Base-by-base conservation (phyloP, 2,888 invertebrate genomes). In the Margaritifera margaritifera region DNA sequence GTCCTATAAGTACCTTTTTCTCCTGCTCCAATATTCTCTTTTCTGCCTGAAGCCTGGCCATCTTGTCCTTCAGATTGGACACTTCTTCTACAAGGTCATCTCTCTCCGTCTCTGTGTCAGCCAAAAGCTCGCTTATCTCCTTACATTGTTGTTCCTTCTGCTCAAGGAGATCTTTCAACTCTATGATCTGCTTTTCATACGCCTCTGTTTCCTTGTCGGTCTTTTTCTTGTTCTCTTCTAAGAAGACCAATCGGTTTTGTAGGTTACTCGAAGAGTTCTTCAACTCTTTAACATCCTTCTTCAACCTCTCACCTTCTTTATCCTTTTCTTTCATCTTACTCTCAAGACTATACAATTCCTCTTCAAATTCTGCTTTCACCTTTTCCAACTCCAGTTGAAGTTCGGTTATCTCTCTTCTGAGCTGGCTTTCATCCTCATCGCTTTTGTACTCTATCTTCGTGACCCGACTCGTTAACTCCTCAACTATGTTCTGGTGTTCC, bases 1-100 rank as follows among this genome's bases (percentile, higher is more conserved):
- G 61, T 8, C 63, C 69, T 15, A 77, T 24, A 59, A 77, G 64
- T 18, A 68, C 66, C 50, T 74, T 77, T 57, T 74, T 74, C 53
- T 77, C 77, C n/a, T 66, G 55, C 53, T 77, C 77, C 31, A 77
- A 60, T 53, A 50, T 68, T 60, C 65, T 77, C 51, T 66, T 74
- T 19, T 77, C 74, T 6, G 66, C 59, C 42, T 72, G 69, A 22
- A 77, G 60, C 58, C 55, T 70, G 19, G 56, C 62, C 6, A 77
- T 59, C 42, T 74, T 74, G 24, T 55, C 57, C 57, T 77, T 77
- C 11, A 77, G 62, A 20, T 62, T 54, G 24, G 68, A 62, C 19
- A 77, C 27, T 62, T 74, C 74, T 25, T 77, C 77, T 64, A 68
- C 70, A 24, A 77, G 55, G n/a, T 77, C 77, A n/a, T 77, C 74